Base-by-base conservation (phyloP, 2,113 vertebrate species). In the Petrocephalus zakoni region DNA sequence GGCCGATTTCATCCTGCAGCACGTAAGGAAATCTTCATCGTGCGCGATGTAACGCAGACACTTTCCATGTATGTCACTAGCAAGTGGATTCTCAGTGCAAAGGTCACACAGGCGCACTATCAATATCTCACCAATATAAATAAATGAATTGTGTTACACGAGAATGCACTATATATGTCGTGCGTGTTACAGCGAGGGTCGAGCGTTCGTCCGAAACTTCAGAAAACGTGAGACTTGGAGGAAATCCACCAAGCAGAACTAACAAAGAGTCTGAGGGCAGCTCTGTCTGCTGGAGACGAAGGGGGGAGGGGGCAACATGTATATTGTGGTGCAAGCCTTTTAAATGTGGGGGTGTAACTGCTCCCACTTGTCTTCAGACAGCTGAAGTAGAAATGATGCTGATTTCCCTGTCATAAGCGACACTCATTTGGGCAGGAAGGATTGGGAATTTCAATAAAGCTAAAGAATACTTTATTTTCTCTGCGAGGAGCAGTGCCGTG, bases 401-500 rank as follows among this genome's bases (percentile, higher is more conserved):
- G 22, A 90, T 91, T 89, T 89, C 78, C 90, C 89, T 88, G 84
- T 90, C 88, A 91, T 88, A 88, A 92, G 88, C 87, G 90, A 91
- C 89, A 89, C 88, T 92, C 78, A 91, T 92, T 92, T 92, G 72
- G 89, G 78, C 55, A 55, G 86, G 34, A 90, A 89, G 92, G 91
- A 86, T 83, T 85, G 92, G 91, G 91, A 92, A 92, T 92, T 92
- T 92, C 89, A 93, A 93, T 92, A 92, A 92, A 91, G 89, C 89
- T 92, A 92, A 93, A 91, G 88, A 83, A 75, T 91, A 92, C 91
- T 93, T 93, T 91, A 93, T 92, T 93, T 93, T 93, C 93, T 92
- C 93, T 82, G 93, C 91, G 89, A 92, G 93, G 92, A 90, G 90
- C 84, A 46, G 72, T 78, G 88, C 87, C 51, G 87, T 87, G 64